These are phyloP conservation scores for Tipula lateralis DNA, from an alignment of 2,888 invertebrate species.

Conservation along the genomic window DNA sequence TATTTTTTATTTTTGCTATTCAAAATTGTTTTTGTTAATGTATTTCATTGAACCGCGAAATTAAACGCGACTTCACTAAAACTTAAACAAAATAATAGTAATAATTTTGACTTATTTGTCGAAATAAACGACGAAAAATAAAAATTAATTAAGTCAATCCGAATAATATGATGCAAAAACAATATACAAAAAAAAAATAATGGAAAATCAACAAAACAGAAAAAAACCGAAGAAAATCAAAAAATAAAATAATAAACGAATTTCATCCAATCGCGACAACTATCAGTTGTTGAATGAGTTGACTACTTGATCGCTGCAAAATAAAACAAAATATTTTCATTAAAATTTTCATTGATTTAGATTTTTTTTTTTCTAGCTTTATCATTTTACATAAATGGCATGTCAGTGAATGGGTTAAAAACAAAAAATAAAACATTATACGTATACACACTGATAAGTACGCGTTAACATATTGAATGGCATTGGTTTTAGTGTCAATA, in stretches of 20 bases:
- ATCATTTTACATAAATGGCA: neutral
- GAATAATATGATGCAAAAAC: neutral
- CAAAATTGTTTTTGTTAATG: neutral
- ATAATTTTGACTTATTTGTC: neutral
- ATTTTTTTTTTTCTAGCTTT: neutral
- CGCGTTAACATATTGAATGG: neutral
- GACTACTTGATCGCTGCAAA: slow-evolving; percentile 19
- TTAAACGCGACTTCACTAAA: neutral
- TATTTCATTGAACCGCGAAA: neutral
- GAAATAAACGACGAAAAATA: neutral
- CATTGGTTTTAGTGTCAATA: neutral
- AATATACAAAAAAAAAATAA: neutral
- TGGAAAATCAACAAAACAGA: neutral
- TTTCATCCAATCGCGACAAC: neutral
- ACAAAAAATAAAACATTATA: neutral
- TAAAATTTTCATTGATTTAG: neutral
- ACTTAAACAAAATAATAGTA: neutral
- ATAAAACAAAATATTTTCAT: neutral
- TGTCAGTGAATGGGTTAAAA: neutral
- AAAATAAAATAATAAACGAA: neutral
- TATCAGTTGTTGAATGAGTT: slow-evolving; percentile 11
- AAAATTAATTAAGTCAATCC: neutral
- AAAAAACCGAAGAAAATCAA: neutral
- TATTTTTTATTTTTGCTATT: neutral
- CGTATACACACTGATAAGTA: neutral